Base-by-base conservation (phyloP, 2,888 invertebrate genomes). In the Leptinotarsa rubiginosa region DNA sequence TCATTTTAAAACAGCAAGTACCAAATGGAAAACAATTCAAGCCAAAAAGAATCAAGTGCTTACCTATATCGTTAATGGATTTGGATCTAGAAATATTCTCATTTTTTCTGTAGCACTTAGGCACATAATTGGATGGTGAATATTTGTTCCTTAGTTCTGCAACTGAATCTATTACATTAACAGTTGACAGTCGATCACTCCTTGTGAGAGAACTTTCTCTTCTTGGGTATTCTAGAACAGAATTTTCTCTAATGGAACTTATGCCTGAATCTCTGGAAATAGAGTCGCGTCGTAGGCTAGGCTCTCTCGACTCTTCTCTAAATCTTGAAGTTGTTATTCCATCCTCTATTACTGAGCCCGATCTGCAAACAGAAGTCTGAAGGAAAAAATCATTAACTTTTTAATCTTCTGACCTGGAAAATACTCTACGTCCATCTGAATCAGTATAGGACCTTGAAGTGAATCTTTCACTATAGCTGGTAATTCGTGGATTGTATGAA, bases 131-230 rank as follows among this genome's bases (percentile, higher is more conserved):
- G 56, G 92, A 90, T 67, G 94, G 93, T 54, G 94, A 94, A 85
- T 95, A 95, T 87, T 93, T 94, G 83, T 92, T 92, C 84, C 93
- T 92, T 77, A 94, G 87, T 78, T 94, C 94, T 49, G 93, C 92
- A 1, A 89, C 87, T 2, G 88, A 87, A 50, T 88, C 87, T 25
- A 86, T 83, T 20, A 87, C 84, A 75, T 83, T 84, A 15, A 85
- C 74, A 0, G 85, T 81, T 41, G 82, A 83, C 59, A 81, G 75
- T 74, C 82, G 80, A 62, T 80, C 83, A 70, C 75, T 81, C 75
- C 78, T 82, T 47, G 83, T 79, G 10, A 85, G 73, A 1, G 87
- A 87, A 90, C 90, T 70, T 89, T 92, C 91, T 90, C 92, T 69
- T 89, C 83, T 90, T 84, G 90, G 80, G 88, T 89, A 83, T 89